Conservation (phyloP, 2,113 vertebrate genomes). For the Chunga burmeisteri region DNA sequence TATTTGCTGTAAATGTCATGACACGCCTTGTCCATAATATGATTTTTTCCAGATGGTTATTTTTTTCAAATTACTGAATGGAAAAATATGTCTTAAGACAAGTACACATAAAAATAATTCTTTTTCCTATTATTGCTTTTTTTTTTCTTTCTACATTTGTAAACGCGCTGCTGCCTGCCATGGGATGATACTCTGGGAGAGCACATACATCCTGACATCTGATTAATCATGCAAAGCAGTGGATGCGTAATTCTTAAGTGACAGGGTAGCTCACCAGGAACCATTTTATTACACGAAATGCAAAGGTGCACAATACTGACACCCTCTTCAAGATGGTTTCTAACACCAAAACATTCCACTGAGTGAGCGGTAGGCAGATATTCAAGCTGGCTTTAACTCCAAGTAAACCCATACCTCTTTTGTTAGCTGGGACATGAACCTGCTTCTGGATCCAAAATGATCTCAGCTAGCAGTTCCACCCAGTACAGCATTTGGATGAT, state of each 20-base stretch:
- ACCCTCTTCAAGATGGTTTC: constrained; percentile 1
- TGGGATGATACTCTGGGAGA: constrained; percentile 64
- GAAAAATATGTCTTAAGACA: constrained; percentile 77
- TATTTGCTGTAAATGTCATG: constrained; percentile 82
- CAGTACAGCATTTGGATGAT: background rate
- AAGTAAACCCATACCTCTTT: background rate
- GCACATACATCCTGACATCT: constrained; percentile 69
- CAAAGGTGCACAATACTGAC: constrained; percentile 60
- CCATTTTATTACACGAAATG: constrained; percentile 62
- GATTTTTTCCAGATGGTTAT: constrained; percentile 83
- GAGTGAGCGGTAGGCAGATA: background rate
- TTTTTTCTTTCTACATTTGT: constrained; percentile 47
- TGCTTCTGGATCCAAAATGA: background rate
- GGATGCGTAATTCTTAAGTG: constrained; percentile 68
- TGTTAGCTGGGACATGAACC: background rate
- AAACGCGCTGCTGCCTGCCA: constrained; percentile 56
- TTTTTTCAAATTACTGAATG: constrained; percentile 78
- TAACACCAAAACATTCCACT: background rate
- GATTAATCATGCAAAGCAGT: constrained; percentile 71
- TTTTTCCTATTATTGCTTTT: constrained; percentile 71
- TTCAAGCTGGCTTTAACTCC: background rate
- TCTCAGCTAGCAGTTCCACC: constrained; percentile 37
- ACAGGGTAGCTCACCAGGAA: constrained; percentile 70
- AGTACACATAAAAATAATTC: constrained; percentile 73
- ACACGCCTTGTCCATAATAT: constrained; percentile 78